Base-by-base conservation (phyloP, 2,888 invertebrate species). In the Mesochorus sp. region DNA sequence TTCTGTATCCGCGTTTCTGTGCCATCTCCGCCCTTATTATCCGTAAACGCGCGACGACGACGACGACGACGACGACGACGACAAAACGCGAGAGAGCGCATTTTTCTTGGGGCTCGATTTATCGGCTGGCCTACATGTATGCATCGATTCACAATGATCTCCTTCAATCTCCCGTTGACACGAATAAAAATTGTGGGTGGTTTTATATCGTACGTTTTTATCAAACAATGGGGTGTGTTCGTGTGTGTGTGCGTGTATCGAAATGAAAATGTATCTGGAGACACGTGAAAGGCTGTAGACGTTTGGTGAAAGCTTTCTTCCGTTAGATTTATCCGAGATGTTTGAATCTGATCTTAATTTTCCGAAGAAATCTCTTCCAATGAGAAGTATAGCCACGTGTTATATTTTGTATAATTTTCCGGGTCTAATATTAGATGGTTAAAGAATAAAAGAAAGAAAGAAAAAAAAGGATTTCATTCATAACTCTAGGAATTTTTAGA, bases 381-480 rank as follows among this genome's bases (percentile, higher is more conserved):
- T n/a, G n/a, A n/a, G n/a, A n/a, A n/a, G n/a, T n/a, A n/a, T n/a
- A n/a, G n/a, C n/a, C n/a, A n/a, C n/a, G n/a, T n/a, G n/a, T n/a
- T n/a, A n/a, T n/a, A n/a, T n/a, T n/a, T n/a, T n/a, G n/a, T n/a
- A 10, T 49, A 1, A 24, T 12, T 21, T 0, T 24, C 21, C 1
- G 6, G 14, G 21, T 26, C 6, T 5, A 12, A 10, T 6, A 12
- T 26, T n/a, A 28, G 8, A 14, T 0, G n/a, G 12, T 14, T 24
- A 12, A 12, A 14, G 0, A 6, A 24, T 24, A n/a, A 0, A 24
- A 37, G 39, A 26, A 62, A 70, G 53, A 26, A 4, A 17, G 37
- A 37, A 31, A 62, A 28, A 57, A 44, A 72, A 81, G 80, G 80
- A 83, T 76, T 83, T 81, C 82, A 84, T 81, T 81, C 62, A 55